A percentile compares a stretch with the other conserved stretches of the same genome.
phyloP scores from a whole-genome alignment of 1,140 invertebrate species.

The Dendroctonus ponderosae region DNA sequence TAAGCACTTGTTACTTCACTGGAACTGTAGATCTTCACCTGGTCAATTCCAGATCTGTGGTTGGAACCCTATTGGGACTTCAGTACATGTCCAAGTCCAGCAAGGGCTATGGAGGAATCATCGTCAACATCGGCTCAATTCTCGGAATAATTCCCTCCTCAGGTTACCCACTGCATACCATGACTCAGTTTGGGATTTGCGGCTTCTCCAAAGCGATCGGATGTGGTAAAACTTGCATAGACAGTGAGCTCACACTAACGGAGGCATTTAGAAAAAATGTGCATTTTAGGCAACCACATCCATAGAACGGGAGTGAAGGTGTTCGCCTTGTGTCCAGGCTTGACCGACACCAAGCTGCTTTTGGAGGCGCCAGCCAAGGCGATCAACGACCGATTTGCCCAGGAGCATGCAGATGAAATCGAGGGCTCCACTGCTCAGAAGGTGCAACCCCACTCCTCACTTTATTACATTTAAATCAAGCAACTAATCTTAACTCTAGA shows the following conservation, averaged over 20 bases:
- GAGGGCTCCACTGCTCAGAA: slow-evolving; percentile 34
- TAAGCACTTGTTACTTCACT: not conserved
- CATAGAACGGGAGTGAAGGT: slow-evolving; percentile 40
- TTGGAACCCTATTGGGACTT: slow-evolving; percentile 53
- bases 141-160: slow-evolving; percentile 53
- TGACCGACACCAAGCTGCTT: slow-evolving; percentile 40
- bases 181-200: slow-evolving; percentile 57
- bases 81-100: slow-evolving; percentile 56
- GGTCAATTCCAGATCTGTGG: slow-evolving; percentile 30
- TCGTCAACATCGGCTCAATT: slow-evolving; percentile 52
- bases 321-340: slow-evolving; percentile 40
- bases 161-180: slow-evolving; percentile 56
- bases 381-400: slow-evolving; percentile 40
- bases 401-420: slow-evolving; percentile 42
- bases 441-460: not conserved
- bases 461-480: slow-evolving; percentile 1
- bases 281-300: slow-evolving; percentile 23
- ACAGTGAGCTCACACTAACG: not conserved
- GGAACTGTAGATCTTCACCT: slow-evolving; percentile 3
- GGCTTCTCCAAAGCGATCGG: slow-evolving; percentile 57
- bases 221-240: slow-evolving; percentile 16
- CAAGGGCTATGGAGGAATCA: slow-evolving; percentile 50
- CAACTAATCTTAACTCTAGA: slow-evolving; percentile 4
- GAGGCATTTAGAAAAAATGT: not conserved
- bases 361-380: slow-evolving; percentile 34